These are phyloP conservation scores for Diarsia rubi DNA, from an alignment of 2,888 invertebrate species.

Conservation along the genomic window DNA sequence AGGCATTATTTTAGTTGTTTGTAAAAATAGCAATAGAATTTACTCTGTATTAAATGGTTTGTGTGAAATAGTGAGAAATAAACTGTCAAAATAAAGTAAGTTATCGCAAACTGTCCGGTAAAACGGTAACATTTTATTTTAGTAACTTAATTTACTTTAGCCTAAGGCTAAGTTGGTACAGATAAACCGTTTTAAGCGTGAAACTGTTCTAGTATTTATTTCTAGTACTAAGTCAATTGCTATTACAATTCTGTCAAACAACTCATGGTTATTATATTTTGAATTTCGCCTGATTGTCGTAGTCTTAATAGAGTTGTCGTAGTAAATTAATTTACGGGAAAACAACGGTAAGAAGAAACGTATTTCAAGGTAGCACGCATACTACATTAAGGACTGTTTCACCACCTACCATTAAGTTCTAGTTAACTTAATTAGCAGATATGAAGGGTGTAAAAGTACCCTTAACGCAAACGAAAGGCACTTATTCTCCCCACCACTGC, in stretches of 20 bases:
- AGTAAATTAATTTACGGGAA: not conserved
- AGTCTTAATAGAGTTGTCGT: slow-evolving; percentile 30
- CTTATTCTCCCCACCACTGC: no score
- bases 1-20: not conserved
- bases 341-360: not conserved
- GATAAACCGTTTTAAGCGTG: slow-evolving; percentile 20
- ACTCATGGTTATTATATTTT: slow-evolving; percentile 27
- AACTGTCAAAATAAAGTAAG: slow-evolving; percentile 41
- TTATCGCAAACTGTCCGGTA: slow-evolving; percentile 30
- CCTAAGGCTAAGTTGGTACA: slow-evolving; percentile 35
- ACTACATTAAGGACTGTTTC: not conserved
- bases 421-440: no score
- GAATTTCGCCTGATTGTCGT: slow-evolving; percentile 10
- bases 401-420: no score
- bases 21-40: not conserved
- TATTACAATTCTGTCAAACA: slow-evolving; percentile 46
- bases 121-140: slow-evolving; percentile 56
- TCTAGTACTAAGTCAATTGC: slow-evolving; percentile 51
- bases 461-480: no score
- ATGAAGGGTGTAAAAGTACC: no score
- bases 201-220: slow-evolving; percentile 40
- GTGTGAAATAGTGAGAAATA: slow-evolving; percentile 34
- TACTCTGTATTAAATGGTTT: slow-evolving; percentile 54
- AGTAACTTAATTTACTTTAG: slow-evolving; percentile 57
- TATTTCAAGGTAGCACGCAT: slow-evolving; percentile 1